Percentiles rank a stretch among this genome's conserved stretches.
Conservation (phyloP, 2,797 vertebrate genomes). For the Diplodus puntazzo region DNA sequence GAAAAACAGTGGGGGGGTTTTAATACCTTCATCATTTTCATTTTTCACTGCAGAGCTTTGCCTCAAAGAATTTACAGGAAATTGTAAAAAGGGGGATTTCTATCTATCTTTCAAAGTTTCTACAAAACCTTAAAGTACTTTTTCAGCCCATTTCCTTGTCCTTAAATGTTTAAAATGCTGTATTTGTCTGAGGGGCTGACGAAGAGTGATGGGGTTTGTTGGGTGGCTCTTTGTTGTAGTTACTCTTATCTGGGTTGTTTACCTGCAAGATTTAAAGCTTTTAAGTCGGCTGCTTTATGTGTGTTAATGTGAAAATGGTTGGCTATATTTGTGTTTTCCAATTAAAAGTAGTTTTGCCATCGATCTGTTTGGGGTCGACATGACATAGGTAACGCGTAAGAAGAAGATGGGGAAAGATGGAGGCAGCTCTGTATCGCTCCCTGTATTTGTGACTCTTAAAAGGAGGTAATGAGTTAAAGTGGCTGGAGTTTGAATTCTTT, state of each 20-base stretch:
- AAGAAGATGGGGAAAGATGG: conserved; percentile 5
- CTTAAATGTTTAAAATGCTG: background rate
- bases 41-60: conserved; percentile 13
- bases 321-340: conserved; percentile 31
- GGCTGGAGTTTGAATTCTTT: conserved; percentile 30
- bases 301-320: conserved; percentile 8
- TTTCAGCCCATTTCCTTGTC: background rate
- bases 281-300: background rate
- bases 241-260: conserved; percentile 34
- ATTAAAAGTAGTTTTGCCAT: conserved; percentile 54
- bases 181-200: conserved; percentile 11
- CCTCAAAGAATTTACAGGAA: background rate
- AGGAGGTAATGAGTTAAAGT: conserved; percentile 9
- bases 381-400: conserved; percentile 38
- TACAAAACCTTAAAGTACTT: background rate
- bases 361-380: conserved; percentile 11
- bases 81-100: conserved; percentile 6
- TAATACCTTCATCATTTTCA: conserved; percentile 3
- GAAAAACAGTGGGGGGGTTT: background rate
- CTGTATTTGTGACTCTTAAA: conserved; percentile 24
- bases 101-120: background rate
- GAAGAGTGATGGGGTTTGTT: conserved; percentile 19
- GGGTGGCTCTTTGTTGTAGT: conserved; percentile 11
- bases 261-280: conserved; percentile 26
- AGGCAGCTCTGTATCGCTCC: background rate